Base-by-base conservation (phyloP, 2,113 vertebrate genomes). In the Charadrius vociferus region DNA sequence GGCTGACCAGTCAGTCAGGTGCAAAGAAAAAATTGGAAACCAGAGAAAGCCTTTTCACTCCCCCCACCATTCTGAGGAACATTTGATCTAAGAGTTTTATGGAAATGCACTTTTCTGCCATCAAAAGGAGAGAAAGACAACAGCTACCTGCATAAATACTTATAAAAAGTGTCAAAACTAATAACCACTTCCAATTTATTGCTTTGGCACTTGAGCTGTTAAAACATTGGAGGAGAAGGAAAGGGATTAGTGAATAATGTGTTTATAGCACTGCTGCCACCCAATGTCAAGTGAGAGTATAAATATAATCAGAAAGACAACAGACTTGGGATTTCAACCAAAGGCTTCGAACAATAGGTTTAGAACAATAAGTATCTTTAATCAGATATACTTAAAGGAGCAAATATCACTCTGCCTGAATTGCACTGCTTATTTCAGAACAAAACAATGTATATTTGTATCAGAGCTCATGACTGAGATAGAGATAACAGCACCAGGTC, bases 361-460 rank as follows among this genome's bases (percentile, higher is more conserved):
- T 95, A 97, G 78, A 98, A 97, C 92, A 97, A 98, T 96, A 97
- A 97, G 95, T 88, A 88, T 73, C 91, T 97, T 95, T 85, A 95
- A 97, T 93, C 84, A 85, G 92, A 82, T 98, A 90, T 8, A 55
- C 24, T 53, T 88, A 93, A 96, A 93, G 72, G 61, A 97, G 95
- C 75, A 93, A 94, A 93, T 78, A 92, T 45, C 84, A 37, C 65
- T 91, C 68, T 85, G 68, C n/a, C 50, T 36, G n/a, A 32, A 27
- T 72, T 55, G 41, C n/a, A 34, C 32, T 55, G 55, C 55, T 81
- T 50, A 30, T 68, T 79, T 79, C 66, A 56, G 71, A 5, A 6
- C 36, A 52, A 47, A 61, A 32, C 29, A 30, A n/a, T 0, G 1
- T 50, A n/a, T 37, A 37, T 30, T 36, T 53, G 30, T 34, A n/a